Evolutionary conservation across 1,140 invertebrate genomes (phyloP).

Genomic region (Leptestheria dahalacensis): DNA sequence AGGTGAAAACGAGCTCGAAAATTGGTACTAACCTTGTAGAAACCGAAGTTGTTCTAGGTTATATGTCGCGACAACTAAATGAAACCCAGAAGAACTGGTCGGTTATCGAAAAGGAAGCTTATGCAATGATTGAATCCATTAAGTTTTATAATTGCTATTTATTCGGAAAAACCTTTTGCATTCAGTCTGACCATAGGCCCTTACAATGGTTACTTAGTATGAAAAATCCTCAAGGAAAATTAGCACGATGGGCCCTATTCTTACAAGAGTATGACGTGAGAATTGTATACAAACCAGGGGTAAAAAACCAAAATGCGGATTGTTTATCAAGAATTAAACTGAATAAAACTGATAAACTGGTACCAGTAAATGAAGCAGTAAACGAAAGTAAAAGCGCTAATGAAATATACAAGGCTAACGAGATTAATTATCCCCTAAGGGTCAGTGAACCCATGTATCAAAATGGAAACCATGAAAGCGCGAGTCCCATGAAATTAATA

Average conservation of each 20-base stretch:
- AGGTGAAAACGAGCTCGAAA: too few relatives aligned
- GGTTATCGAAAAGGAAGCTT: slow-evolving; percentile 22
- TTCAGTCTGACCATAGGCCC: slow-evolving; percentile 20
- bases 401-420: not conserved
- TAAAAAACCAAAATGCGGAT: slow-evolving; percentile 5
- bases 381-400: not conserved
- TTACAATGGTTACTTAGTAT: slow-evolving; percentile 22
- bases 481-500: not conserved
- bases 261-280: slow-evolving; percentile 14
- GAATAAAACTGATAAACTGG: not conserved
- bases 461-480: not conserved
- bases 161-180: slow-evolving; percentile 17
- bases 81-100: slow-evolving; percentile 22
- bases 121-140: slow-evolving; percentile 20
- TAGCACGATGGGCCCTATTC: slow-evolving; percentile 20
- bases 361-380: too few relatives aligned
- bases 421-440: not conserved
- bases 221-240: slow-evolving; percentile 24
- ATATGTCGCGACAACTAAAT: slow-evolving; percentile 22
- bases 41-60: too few relatives aligned
- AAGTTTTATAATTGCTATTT: slow-evolving; percentile 22
- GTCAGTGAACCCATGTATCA: not conserved
- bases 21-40: too few relatives aligned
- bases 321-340: slow-evolving; percentile 19
- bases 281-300: slow-evolving; percentile 12